Evolutionary conservation across 1,140 invertebrate genomes (phyloP).

Genomic region (Cydia strobilella): DNA sequence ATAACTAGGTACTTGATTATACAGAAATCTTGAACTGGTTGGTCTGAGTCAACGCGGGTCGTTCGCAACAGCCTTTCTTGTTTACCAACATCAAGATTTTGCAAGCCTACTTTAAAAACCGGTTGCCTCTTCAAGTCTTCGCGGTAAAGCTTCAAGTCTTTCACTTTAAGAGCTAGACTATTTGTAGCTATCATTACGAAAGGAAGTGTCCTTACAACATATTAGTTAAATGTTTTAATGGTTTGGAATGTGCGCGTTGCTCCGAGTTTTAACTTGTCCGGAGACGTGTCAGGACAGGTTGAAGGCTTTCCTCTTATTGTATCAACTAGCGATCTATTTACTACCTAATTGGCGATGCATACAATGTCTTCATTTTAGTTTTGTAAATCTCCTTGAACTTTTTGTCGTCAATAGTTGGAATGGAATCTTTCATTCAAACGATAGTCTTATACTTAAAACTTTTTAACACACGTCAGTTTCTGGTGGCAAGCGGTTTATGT

Average conservation of each 20-base stretch:
- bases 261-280: neutral
- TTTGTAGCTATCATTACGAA: neutral
- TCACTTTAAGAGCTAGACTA: neutral
- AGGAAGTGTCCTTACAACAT: neutral
- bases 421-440: no score
- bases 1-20: neutral
- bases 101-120: slow-evolving; percentile 70
- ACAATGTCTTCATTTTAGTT: neutral
- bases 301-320: slow-evolving; percentile 9
- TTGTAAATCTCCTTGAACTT: no score
- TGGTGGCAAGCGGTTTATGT: no score
- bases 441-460: no score
- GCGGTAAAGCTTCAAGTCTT: neutral
- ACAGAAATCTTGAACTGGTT: neutral
- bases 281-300: neutral
- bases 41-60: neutral
- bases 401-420: no score
- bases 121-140: slow-evolving; percentile 43
- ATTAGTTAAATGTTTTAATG: neutral
- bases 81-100: slow-evolving; percentile 59
- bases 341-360: neutral
- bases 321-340: neutral
- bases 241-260: neutral
- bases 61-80: slow-evolving; percentile 40
- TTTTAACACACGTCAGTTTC: no score